Evolutionary conservation across 2,888 invertebrate species (phyloP).

Genomic region (Microctonus brassicae): DNA sequence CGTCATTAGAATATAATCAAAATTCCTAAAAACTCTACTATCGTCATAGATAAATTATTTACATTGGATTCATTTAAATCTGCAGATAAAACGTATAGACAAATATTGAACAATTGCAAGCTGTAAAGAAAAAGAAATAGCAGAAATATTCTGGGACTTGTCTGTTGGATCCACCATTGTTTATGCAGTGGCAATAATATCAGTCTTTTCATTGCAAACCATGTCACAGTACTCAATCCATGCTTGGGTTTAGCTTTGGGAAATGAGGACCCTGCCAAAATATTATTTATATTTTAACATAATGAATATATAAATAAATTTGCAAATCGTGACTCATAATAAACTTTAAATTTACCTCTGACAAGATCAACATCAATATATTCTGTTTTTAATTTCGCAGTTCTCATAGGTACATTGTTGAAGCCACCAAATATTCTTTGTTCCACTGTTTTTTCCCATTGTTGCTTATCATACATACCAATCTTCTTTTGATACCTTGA

Average conservation of each 20-base stretch:
- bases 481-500: conserved; percentile 95
- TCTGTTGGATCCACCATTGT: conserved; percentile 93
- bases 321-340: background rate
- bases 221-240: conserved; percentile 87
- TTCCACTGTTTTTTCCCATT: conserved; percentile 97
- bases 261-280: conserved; percentile 87
- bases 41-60: conserved; percentile 54
- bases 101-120: conserved; percentile 78
- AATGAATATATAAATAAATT: too few species aligned
- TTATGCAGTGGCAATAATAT: conserved; percentile 87
- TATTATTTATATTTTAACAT: too few species aligned
- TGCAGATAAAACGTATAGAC: conserved; percentile 70
- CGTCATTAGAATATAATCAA: conserved; percentile 10
- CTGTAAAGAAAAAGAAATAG: conserved; percentile 84
- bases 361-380: conserved; percentile 97
- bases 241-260: conserved; percentile 96
- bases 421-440: conserved; percentile 90
- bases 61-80: conserved; percentile 71
- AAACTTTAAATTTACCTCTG: conserved; percentile 76
- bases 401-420: conserved; percentile 83
- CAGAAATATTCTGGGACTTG: conserved; percentile 81
- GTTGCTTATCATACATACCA: conserved; percentile 95
- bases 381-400: conserved; percentile 87
- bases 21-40: background rate
- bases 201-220: conserved; percentile 85